Conservation (phyloP, 2,888 invertebrate genomes). For the Brenthis ino region DNA sequence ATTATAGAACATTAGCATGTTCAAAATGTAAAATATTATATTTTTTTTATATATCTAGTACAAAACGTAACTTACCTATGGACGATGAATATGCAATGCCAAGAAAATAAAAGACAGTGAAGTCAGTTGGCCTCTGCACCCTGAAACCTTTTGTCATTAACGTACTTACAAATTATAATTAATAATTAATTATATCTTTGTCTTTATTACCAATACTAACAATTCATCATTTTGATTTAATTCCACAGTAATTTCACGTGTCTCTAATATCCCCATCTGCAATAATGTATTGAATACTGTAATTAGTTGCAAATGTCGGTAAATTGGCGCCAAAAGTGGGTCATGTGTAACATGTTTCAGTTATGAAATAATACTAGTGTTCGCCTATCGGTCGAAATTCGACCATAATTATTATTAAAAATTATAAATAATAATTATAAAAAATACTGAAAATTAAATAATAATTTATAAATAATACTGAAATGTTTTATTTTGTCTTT, state of each 20-base stretch:
- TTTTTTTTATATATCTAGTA: background rate
- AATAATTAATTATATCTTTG: background rate
- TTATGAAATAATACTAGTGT: no score
- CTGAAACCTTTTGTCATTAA: slow-evolving; percentile 49
- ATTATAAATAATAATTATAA: no score
- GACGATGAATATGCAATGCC: slow-evolving; percentile 69
- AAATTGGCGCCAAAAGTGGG: no score
- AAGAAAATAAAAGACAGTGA: slow-evolving; percentile 66
- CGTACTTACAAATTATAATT: background rate
- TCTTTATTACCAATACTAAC: slow-evolving; percentile 14
- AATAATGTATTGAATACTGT: slow-evolving; percentile 25
- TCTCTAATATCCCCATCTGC: slow-evolving; percentile 66
- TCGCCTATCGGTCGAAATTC: no score
- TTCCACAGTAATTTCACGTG: slow-evolving; percentile 53
- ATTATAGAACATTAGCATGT: no score
- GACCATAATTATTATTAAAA: no score
- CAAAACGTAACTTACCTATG: slow-evolving; percentile 51
- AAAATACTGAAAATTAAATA: no score
- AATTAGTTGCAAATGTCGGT: no score
- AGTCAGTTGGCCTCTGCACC: slow-evolving; percentile 56
- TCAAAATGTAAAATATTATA: no score
- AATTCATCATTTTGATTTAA: slow-evolving; percentile 29
- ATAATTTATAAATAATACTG: no score
- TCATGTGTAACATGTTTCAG: no score
- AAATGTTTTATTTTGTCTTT: no score